These are phyloP conservation scores for Tonatia bakeri DNA, from an alignment of 2,113 vertebrate genomes.

Conservation along the genomic window DNA sequence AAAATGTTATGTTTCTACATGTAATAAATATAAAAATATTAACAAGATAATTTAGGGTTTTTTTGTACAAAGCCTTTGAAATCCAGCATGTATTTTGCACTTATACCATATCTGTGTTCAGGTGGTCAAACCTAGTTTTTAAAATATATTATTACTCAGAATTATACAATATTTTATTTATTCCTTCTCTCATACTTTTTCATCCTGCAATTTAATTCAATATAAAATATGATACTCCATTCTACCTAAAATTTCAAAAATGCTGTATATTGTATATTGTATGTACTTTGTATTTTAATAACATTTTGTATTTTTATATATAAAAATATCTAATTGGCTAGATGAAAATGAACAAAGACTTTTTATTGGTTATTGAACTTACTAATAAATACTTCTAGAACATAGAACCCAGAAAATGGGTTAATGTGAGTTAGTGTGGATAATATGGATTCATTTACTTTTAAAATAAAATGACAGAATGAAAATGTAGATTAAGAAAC, in stretches of 20 bases:
- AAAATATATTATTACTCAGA: background rate
- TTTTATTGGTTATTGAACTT: background rate
- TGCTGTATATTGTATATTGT: background rate
- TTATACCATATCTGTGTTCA: background rate
- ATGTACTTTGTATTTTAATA: background rate
- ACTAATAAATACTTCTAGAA: background rate
- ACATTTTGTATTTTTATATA: background rate
- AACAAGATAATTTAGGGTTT: background rate
- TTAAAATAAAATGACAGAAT: background rate
- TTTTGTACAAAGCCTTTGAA: background rate
- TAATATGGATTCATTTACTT: background rate
- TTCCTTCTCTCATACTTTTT: background rate
- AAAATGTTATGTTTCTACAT: background rate
- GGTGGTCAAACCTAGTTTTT: background rate
- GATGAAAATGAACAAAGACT: background rate
- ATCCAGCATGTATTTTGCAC: background rate
- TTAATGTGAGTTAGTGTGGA: background rate
- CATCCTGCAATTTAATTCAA: background rate
- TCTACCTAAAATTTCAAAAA: background rate
- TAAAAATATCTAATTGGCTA: background rate
- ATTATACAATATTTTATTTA: background rate
- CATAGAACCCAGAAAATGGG: background rate
- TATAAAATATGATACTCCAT: background rate
- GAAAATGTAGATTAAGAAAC: background rate
- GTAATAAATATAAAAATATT: background rate